These are phyloP conservation scores for Philereme vetulata DNA, from an alignment of 2,888 invertebrate species.

Conservation along the genomic window DNA sequence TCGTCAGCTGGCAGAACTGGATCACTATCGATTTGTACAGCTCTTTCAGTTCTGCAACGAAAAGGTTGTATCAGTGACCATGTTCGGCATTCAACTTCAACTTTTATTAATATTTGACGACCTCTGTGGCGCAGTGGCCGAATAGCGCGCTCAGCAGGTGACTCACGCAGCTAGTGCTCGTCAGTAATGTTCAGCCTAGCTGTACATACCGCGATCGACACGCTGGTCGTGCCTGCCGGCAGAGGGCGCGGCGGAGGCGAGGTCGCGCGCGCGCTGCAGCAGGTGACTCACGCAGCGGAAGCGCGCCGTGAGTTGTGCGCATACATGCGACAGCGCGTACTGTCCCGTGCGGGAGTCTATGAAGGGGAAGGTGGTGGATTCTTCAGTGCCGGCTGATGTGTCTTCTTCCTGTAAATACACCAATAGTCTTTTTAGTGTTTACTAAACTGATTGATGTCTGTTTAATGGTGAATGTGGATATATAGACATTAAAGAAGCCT, in stretches of 20 bases:
- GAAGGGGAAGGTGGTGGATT: constrained; percentile 50
- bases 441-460: too few relatives aligned
- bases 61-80: not conserved
- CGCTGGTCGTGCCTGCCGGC: constrained; percentile 45
- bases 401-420: constrained; percentile 58
- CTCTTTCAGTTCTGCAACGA: constrained; percentile 60
- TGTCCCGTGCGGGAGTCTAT: constrained; percentile 61
- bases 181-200: not conserved
- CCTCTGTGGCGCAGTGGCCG: not conserved
- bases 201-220: constrained; percentile 56
- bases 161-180: constrained; percentile 45
- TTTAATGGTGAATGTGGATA: too few relatives aligned
- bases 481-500: too few relatives aligned
- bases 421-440: not conserved
- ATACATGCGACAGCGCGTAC: constrained; percentile 50
- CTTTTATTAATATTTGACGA: too few relatives aligned
- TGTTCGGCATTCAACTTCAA: too few relatives aligned
- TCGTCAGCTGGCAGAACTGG: constrained; percentile 60
- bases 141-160: constrained; percentile 54
- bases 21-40: constrained; percentile 59
- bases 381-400: constrained; percentile 52
- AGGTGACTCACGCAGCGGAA: constrained; percentile 50
- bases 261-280: constrained; percentile 56
- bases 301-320: constrained; percentile 51
- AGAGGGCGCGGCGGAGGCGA: constrained; percentile 43